Base-by-base conservation (phyloP, 1,140 invertebrate genomes). In the Philopotamus ludificatus region DNA sequence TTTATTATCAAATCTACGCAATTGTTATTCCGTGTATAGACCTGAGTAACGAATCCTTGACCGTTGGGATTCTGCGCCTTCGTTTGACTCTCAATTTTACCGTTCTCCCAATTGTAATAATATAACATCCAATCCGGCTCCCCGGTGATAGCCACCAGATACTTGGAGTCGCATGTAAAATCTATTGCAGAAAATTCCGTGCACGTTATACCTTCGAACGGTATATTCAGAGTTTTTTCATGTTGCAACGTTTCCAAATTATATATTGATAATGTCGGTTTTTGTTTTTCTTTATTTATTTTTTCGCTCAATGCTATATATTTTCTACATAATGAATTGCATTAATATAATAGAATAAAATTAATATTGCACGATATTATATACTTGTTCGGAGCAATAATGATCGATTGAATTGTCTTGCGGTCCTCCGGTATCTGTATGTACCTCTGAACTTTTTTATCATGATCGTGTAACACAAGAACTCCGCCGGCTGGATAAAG, bases 51-150 rank as follows among this genome's bases (percentile, higher is more conserved):
- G 18, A 71, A 73, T 7, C 82, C 80, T 51, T 79, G 77, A n/a
- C 82, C 84, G 68, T 85, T 86, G 0, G 81, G 76, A 75, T 85
- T 87, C 68, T 86, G 83, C 44, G 89, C 82, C 75, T 89, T 90
- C 1, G 85, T 83, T 51, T 84, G 84, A 54, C 88, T 90, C 71
- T 93, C 87, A 0, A 94, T 81, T 76, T 91, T 91, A 1, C 87
- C 87, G 75, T 89, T 92, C 70, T 94, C 91, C 87, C 90, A 92
- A 72, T 89, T 89, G 76, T 90, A 95, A 74, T 87, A 89, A 53
- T 92, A 82, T 74, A 94, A 82, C 20, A 83, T 87, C 83, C 87
- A 93, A 72, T 94, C 91, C 0, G 90, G 89, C 67, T 87, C 85
- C 9, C 89, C 89, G 0, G 88, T 89, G 23, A 94, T 85, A 0